Evolutionary conservation across 2,797 vertebrate genomes (phyloP), one percentile per base, ranked within the genome.

Genomic region (Silurus lanzhouensis): DNA sequence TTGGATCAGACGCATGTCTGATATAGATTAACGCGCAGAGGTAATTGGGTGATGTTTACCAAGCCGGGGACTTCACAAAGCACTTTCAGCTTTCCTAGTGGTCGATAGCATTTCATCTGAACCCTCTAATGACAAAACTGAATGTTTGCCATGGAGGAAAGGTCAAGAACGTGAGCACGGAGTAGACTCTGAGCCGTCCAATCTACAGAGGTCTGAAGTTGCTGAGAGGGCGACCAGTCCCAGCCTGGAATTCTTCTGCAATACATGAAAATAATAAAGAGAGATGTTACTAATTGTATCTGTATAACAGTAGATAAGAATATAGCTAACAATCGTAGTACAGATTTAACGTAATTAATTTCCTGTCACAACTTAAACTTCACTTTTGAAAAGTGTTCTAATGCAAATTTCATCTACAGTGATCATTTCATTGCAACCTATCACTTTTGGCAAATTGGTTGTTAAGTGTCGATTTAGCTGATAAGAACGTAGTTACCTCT

Each of bases 31-130:
- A 84, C 71, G 67, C 19, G 86, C 90, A 63, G 44, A 67, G 17
- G 84, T 91, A 88, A 91, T 91, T 89, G 90, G 89, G 60, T 63
- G 48, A 74, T 86, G 87, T 92, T 93, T 90, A 88, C 85, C 61
- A 80, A 89, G 68, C 81, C 76, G 22, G 46, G 60, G 55, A 75
- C 64, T 83, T 88, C 78, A 83, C 81, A 75, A 87, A 86, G 83
- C 83, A 64, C 74, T 55, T 88, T 79, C 25, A 80, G 79, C 25
- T 76, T 31, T 78, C 64, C 19, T 25, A 78, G 82, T 17, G 57
- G 76, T 88, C 77, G 2, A 89, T 89, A 86, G 68, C n/a, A 55
- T 85, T 89, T 87, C 76, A 88, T 85, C 83, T 55, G 31, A 76
- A 79, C 76, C 71, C 77, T 82, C 44, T 86, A 87, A 84, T 81